These are phyloP conservation scores for Griposia aprilina DNA, from an alignment of 2,888 invertebrate species.

Conservation along the genomic window DNA sequence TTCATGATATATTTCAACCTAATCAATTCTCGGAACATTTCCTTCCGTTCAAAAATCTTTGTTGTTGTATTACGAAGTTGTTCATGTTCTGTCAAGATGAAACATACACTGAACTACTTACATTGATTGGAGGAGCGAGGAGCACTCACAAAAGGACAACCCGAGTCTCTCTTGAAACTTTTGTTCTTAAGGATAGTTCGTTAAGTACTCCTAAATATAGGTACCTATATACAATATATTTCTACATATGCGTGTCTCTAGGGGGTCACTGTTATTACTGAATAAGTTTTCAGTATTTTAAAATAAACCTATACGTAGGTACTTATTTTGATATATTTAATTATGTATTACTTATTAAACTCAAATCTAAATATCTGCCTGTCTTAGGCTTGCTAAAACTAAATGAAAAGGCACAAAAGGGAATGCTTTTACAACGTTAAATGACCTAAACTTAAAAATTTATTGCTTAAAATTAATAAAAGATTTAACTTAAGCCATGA, in stretches of 20 bases:
- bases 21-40: not conserved
- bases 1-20: not conserved
- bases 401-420: conserved; percentile 64
- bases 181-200: conserved; percentile 31
- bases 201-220: conserved; percentile 16
- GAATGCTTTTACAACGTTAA: conserved; percentile 55
- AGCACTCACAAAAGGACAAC: conserved; percentile 44
- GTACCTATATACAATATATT: not conserved
- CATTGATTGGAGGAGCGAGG: conserved; percentile 39
- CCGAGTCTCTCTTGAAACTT: conserved; percentile 36
- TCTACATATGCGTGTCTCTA: not conserved
- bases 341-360: not conserved
- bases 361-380: not conserved
- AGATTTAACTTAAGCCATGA: not conserved
- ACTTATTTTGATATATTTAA: not conserved
- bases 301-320: not conserved
- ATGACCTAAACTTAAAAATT: conserved; percentile 27
- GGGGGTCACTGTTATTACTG: not conserved
- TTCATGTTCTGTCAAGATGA: conserved; percentile 22
- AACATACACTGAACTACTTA: conserved; percentile 40
- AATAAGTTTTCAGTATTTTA: not conserved
- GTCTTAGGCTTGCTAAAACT: conserved; percentile 34
- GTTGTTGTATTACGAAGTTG: conserved; percentile 23
- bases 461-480: conserved; percentile 3
- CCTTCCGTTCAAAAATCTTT: not conserved